Conservation (phyloP, 2,113 vertebrate species). For the Cyprinodon tularosa region DNA sequence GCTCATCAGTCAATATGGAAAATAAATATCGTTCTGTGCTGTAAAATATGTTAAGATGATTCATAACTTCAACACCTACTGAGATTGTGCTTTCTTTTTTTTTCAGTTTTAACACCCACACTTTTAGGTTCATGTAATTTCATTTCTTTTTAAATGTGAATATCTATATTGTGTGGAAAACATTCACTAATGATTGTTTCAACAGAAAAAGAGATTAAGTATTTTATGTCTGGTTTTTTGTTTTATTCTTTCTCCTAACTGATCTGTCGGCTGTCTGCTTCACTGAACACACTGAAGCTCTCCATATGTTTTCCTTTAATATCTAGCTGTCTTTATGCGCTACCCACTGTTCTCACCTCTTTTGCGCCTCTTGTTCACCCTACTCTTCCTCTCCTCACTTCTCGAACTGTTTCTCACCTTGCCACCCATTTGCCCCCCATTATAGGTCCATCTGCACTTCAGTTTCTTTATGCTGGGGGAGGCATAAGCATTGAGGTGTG, state of each 20-base stretch:
- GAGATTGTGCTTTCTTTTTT: slow-evolving; percentile 9
- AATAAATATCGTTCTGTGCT: slow-evolving; percentile 32
- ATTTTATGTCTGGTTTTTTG: background rate
- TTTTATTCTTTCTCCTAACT: slow-evolving; percentile 5
- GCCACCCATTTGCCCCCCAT: slow-evolving; percentile 37
- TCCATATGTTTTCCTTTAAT: background rate
- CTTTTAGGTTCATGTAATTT: slow-evolving; percentile 24
- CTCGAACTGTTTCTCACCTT: slow-evolving; percentile 58
- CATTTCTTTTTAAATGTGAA: slow-evolving; percentile 13
- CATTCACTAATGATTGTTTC: slow-evolving; percentile 13
- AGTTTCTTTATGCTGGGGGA: slow-evolving; percentile 21
- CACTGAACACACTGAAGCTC: background rate
- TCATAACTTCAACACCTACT: slow-evolving; percentile 23
- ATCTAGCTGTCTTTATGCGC: slow-evolving; percentile 12
- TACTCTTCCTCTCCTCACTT: slow-evolving; percentile 26
- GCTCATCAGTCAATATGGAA: slow-evolving; percentile 37
- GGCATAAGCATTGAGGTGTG: slow-evolving; percentile 1
- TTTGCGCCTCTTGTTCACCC: slow-evolving; percentile 29
- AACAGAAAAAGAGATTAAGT: slow-evolving; percentile 18
- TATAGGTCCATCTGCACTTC: slow-evolving; percentile 57
- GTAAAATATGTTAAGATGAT: slow-evolving; percentile 37
- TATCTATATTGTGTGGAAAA: slow-evolving; percentile 24
- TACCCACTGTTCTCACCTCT: slow-evolving; percentile 37
- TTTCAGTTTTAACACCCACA: slow-evolving; percentile 18
- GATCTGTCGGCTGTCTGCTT: background rate